Base-by-base conservation (phyloP, 2,888 invertebrate species). In the Euphydryas editha region DNA sequence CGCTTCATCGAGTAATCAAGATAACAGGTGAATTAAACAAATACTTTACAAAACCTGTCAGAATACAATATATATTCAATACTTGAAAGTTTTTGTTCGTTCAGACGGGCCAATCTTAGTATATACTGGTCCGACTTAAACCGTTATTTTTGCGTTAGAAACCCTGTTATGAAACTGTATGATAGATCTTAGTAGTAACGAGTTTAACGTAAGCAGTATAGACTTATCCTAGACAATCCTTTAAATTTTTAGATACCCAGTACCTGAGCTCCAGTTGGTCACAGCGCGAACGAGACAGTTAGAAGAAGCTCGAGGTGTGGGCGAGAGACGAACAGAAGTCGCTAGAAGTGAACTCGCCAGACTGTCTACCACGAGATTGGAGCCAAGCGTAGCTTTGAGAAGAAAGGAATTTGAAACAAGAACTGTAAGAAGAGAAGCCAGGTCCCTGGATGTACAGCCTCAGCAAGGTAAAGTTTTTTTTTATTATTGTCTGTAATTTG, bases 251-350 rank as follows among this genome's bases (percentile, higher is more conserved):
- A 93, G 93, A 78, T 92, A 92, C 80, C 88, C 89, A 62, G 85
- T 78, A 62, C 81, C 88, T 30, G 93, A 93, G 74, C 87, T 95
- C 54, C 95, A 96, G 80, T 93, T 96, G 67, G 97, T 97, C 44
- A 95, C 95, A 17, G 95, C 95, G 60, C 92, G 96, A 37, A 95
- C 96, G 13, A 94, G 95, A 73, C 96, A 96, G 83, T 95, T 97
- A 76, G 96, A 96, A 78, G 93, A 94, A 75, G 93, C 95, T 21
- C 88, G 94, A 1, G 94, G 94, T 51, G 95, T 95, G 73, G 85
- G 94, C 47, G 93, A 94, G 68, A 94, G 95, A 74, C 93, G 95
- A 61, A 95, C 95, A 36, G 95, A 94, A 76, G 93, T 94, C 59
- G 95, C 94, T 73, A 94, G 94, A 63, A 95, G 95, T 75, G 96